phyloP scores from a whole-genome alignment of 92 coral and sea anemone genomes.

The Nematostella vectensis region DNA sequence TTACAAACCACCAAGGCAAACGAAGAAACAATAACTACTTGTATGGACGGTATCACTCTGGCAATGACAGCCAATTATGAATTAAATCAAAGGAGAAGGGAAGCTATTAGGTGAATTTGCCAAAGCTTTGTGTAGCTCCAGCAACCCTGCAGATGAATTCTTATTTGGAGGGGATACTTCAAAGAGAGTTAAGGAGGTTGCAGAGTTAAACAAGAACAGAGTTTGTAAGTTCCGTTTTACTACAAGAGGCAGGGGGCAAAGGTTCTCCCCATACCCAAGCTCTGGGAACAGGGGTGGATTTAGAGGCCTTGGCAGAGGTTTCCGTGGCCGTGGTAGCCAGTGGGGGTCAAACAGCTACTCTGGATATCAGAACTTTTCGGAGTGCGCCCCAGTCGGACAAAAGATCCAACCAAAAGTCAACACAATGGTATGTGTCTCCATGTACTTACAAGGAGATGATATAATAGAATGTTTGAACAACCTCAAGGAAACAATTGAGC shows the following conservation, averaged over 20 bases:
- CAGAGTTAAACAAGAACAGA: constrained; percentile 28
- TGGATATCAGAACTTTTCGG: constrained; percentile 1
- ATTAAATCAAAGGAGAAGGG: constrained; percentile 26
- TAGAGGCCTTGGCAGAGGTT: constrained; percentile 3
- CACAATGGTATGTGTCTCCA: no score
- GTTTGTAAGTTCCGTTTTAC: constrained; percentile 21
- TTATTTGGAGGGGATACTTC: constrained; percentile 41
- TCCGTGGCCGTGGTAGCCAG: constrained; percentile 13
- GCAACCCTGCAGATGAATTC: constrained; percentile 40
- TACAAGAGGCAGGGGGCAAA: constrained; percentile 6
- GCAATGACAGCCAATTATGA: constrained; percentile 32
- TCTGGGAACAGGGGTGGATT: not conserved
- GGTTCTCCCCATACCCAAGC: constrained; percentile 6
- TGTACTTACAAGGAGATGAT: no score
- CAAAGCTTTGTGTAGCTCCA: constrained; percentile 36
- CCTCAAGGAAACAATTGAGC: no score
- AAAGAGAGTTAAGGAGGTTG: constrained; percentile 37
- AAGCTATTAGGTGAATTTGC: constrained; percentile 38
- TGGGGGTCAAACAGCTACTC: not conserved
- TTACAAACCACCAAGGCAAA: constrained; percentile 14
- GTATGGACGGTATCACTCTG: constrained; percentile 37
- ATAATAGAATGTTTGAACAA: no score
- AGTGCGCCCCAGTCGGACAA: no score
- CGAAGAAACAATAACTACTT: constrained; percentile 24
- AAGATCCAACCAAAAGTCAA: no score